Evolutionary conservation across 37 sponge, comb jelly and placozoan species (phyloP).

Genomic region (Crambe crambe): DNA sequence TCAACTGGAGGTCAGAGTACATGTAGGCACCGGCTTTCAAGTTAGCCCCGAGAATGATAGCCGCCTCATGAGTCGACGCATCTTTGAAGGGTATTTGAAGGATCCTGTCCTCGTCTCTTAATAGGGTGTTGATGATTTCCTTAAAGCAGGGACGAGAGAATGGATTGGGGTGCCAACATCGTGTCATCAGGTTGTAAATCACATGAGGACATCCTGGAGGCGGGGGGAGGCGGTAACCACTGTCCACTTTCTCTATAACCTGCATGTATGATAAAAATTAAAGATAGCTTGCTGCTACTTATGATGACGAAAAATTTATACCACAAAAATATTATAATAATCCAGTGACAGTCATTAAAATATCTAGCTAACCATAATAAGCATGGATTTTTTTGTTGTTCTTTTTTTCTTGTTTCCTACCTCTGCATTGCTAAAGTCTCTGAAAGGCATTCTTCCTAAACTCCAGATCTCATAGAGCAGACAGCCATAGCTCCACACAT

Average conservation of each 20-base stretch:
- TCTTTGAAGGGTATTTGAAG: constrained; percentile 30
- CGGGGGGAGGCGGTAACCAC: constrained; percentile 34
- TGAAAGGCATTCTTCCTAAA: constrained; percentile 39
- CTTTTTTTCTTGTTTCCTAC: no score
- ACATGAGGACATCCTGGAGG: constrained; percentile 41
- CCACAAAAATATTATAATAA: not conserved
- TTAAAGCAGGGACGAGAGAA: constrained; percentile 25
- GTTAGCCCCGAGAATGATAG: constrained; percentile 14
- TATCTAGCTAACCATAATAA: not conserved
- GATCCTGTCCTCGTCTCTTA: constrained; percentile 1
- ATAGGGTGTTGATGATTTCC: constrained; percentile 19
- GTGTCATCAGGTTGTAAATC: constrained; percentile 37
- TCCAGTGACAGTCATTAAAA: not conserved
- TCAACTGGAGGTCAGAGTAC: constrained; percentile 26
- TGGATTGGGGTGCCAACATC: constrained; percentile 26
- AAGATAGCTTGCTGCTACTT: not conserved
- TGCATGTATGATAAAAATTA: not conserved
- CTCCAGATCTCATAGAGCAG: constrained; percentile 55
- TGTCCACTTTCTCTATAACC: constrained; percentile 41
- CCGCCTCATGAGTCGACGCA: constrained; percentile 11
- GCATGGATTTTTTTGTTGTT: no score
- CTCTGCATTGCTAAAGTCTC: constrained; percentile 29
- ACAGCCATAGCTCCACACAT: constrained; percentile 58
- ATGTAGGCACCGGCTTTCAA: constrained; percentile 17
- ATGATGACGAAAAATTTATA: not conserved